Evolutionary conservation across 2,113 vertebrate genomes (phyloP).

Genomic region (Daubentonia madagascariensis): DNA sequence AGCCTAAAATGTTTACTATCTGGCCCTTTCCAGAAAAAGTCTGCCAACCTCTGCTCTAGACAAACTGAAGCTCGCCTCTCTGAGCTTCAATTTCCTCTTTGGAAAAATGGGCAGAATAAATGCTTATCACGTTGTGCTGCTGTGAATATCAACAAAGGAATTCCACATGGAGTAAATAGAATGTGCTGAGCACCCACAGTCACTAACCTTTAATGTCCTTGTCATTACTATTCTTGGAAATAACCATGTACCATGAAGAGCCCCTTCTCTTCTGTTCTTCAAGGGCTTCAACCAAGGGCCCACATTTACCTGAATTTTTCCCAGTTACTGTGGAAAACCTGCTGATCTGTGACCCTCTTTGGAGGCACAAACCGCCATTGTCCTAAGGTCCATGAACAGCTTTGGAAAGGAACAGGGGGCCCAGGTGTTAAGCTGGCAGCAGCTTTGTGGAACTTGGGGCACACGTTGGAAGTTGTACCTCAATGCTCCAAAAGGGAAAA

Average conservation of each 20-base stretch:
- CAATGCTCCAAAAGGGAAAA: not conserved
- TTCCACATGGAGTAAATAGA: too few relatives aligned
- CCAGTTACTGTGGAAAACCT: not conserved
- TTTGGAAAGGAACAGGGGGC: not conserved
- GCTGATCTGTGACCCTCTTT: not conserved
- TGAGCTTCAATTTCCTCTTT: not conserved
- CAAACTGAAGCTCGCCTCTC: too few relatives aligned
- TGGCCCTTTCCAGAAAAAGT: too few relatives aligned
- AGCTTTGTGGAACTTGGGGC: not conserved
- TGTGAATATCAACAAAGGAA: too few relatives aligned
- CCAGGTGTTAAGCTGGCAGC: not conserved
- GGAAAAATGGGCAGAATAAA: not conserved
- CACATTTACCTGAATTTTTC: not conserved
- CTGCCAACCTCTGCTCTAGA: too few relatives aligned
- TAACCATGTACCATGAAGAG: not conserved
- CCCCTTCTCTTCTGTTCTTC: not conserved
- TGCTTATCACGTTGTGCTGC: too few relatives aligned
- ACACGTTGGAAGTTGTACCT: not conserved
- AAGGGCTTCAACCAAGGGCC: not conserved
- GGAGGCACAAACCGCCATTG: not conserved
- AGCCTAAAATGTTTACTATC: too few relatives aligned
- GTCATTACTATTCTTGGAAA: not conserved
- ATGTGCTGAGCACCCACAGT: too few relatives aligned
- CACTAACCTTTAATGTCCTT: fast-evolving
- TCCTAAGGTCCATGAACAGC: not conserved